Evolutionary conservation across 2,113 vertebrate species (phyloP).

Genomic region (Apteryx mantelli): DNA sequence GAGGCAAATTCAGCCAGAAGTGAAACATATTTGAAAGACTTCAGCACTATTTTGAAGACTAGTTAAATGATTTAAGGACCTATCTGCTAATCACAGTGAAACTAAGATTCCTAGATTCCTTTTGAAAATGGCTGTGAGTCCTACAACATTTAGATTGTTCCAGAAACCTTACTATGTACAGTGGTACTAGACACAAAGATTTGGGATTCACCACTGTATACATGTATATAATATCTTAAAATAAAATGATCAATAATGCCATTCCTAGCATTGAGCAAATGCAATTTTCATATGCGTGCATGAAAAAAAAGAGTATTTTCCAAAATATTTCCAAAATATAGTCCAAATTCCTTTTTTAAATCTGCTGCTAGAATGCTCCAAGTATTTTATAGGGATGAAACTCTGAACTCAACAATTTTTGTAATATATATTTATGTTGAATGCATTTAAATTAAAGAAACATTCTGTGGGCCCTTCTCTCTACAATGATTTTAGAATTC

Average conservation of each 20-base stretch:
- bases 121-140: neutral
- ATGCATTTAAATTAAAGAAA: neutral
- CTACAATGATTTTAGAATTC: neutral
- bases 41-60: neutral
- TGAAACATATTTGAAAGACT: neutral
- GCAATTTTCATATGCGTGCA: neutral
- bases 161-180: neutral
- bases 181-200: neutral
- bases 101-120: neutral
- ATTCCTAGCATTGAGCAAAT: neutral
- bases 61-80: neutral
- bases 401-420: neutral
- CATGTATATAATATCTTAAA: neutral
- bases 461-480: neutral
- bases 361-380: neutral
- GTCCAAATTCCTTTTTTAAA: neutral
- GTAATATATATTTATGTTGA: neutral
- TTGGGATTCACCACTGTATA: neutral
- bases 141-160: neutral
- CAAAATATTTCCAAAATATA: neutral
- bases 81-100: neutral
- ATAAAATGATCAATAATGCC: neutral
- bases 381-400: neutral
- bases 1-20: neutral
- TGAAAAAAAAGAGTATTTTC: conserved; percentile 1